These are phyloP conservation scores for Tipula vernalis DNA, from an alignment of 2,888 invertebrate genomes.

Conservation along the genomic window DNA sequence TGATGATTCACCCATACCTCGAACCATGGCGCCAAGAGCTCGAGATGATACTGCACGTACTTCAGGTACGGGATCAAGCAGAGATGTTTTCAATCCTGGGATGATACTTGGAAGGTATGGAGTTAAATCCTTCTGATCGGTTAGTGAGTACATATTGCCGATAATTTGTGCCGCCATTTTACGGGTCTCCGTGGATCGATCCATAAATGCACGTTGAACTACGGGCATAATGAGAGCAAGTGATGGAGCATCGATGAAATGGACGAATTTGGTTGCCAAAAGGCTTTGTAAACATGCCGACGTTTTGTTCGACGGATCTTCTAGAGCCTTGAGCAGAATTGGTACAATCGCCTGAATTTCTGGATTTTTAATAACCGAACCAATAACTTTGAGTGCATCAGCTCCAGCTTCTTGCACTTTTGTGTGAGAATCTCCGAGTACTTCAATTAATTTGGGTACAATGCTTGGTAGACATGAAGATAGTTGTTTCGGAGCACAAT, in stretches of 20 bases:
- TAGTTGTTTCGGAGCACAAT: constrained; percentile 96
- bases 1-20: constrained; percentile 91
- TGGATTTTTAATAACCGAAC: constrained; percentile 94
- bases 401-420: constrained; percentile 95
- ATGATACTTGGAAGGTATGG: constrained; percentile 94
- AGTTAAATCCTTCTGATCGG: constrained; percentile 94
- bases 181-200: constrained; percentile 93
- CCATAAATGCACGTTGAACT: constrained; percentile 93
- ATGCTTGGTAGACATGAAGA: constrained; percentile 96
- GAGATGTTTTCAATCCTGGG: constrained; percentile 88
- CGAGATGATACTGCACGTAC: constrained; percentile 91
- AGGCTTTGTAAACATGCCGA: constrained; percentile 85
- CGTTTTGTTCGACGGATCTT: constrained; percentile 93
- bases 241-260: constrained; percentile 98
- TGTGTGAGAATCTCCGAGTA: constrained; percentile 92
- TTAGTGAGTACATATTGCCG: constrained; percentile 98
- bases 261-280: constrained; percentile 93
- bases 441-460: constrained; percentile 94
- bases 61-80: constrained; percentile 97
- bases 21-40: constrained; percentile 94
- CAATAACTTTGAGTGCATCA: constrained; percentile 90
- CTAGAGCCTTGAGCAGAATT: constrained; percentile 75
- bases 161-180: constrained; percentile 99
- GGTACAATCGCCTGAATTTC: constrained; percentile 93
- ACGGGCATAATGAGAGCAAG: constrained; percentile 99